Percentiles rank a stretch among this genome's conserved stretches.
Conservation (phyloP, 2,888 invertebrate genomes). For the Phytoseiulus persimilis region DNA sequence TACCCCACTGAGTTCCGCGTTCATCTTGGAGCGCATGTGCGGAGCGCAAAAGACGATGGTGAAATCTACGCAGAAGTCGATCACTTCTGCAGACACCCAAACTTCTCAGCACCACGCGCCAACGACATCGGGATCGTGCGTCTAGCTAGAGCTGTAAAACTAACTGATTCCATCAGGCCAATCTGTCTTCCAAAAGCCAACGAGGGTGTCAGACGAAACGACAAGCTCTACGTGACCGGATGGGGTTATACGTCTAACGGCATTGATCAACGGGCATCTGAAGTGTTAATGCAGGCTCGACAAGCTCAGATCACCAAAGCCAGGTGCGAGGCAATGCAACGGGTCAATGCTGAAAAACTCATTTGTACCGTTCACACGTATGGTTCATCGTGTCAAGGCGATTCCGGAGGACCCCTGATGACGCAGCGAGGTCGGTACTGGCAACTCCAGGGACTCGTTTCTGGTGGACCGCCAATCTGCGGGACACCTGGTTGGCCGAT, state of each 20-base stretch:
- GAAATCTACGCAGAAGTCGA: not conserved
- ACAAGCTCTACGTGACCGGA: constrained; percentile 29
- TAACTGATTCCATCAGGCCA: not conserved
- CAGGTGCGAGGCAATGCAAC: not conserved
- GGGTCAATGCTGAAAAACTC: not conserved
- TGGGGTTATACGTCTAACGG: not conserved
- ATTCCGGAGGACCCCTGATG: constrained; percentile 19
- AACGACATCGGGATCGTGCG: constrained; percentile 11
- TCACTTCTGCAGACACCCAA: not conserved
- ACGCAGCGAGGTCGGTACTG: not conserved
- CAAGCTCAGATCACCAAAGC: not conserved
- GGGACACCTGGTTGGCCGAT: constrained; percentile 13
- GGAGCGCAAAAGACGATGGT: not conserved
- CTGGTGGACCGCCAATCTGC: constrained; percentile 14
- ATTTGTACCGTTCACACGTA: not conserved
- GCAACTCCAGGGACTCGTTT: constrained; percentile 21
- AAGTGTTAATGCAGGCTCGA: not conserved
- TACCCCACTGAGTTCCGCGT: not conserved
- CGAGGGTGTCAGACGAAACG: not conserved
- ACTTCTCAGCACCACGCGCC: not conserved
- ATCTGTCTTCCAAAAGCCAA: not conserved
- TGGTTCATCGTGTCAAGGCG: constrained; percentile 1
- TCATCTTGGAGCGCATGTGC: constrained; percentile 14
- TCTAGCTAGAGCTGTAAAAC: not conserved
- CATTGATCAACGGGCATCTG: not conserved